A percentile compares a stretch with the other conserved stretches of the same genome.
Conservation (phyloP, 2,888 invertebrate genomes). For the Crossocerus cetratus region DNA sequence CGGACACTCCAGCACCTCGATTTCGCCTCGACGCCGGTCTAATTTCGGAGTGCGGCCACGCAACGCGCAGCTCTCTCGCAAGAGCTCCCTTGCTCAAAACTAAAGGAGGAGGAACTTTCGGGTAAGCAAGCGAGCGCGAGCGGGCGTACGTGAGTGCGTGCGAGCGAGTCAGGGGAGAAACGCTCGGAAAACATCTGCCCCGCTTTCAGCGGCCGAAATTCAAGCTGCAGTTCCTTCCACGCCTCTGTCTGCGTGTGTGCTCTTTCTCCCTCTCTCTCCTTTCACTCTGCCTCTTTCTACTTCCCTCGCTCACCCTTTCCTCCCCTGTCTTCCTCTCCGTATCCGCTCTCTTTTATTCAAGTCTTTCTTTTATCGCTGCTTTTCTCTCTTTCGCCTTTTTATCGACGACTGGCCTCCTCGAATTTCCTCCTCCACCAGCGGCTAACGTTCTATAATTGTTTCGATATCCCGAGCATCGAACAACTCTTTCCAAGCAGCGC, state of each 20-base stretch:
- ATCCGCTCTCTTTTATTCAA: too few relatives aligned
- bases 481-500: too few relatives aligned
- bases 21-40: constrained; percentile 38
- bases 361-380: too few relatives aligned
- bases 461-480: too few relatives aligned
- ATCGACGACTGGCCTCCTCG: background rate
- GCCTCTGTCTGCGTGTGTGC: background rate
- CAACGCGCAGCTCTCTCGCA: constrained; percentile 37
- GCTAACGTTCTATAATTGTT: background rate
- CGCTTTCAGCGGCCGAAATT: constrained; percentile 28
- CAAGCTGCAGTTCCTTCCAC: background rate
- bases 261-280: too few relatives aligned
- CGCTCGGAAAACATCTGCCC: constrained; percentile 63
- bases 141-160: too few relatives aligned
- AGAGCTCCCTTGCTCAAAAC: constrained; percentile 61
- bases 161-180: constrained; percentile 14
- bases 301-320: too few relatives aligned
- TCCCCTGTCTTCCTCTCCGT: too few relatives aligned
- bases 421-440: background rate
- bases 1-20: background rate
- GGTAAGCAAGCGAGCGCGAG: constrained; percentile 27
- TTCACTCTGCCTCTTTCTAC: too few relatives aligned
- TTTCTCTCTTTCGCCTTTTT: too few relatives aligned
- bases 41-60: constrained; percentile 52
- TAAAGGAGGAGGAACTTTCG: constrained; percentile 37